Evolutionary conservation across 2,888 invertebrate species (phyloP).

Genomic region (Tigriopus californicus): DNA sequence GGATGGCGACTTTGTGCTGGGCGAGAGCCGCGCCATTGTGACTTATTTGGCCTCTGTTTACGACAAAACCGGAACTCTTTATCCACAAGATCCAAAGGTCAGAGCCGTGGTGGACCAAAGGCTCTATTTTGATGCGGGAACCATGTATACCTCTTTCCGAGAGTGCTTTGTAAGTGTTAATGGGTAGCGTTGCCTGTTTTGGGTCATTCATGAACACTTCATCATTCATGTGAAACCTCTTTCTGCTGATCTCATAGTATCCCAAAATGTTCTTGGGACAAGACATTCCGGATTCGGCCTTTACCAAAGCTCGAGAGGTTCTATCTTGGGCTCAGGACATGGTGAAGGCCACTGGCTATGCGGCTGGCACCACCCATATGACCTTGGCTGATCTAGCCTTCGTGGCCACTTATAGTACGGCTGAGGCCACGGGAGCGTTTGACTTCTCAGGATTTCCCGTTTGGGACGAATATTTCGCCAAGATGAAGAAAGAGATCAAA

Average conservation of each 20-base stretch:
- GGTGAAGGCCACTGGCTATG: conserved; percentile 2
- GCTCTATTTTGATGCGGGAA: conserved; percentile 55
- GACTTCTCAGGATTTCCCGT: neutral
- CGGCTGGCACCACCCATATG: conserved; percentile 15
- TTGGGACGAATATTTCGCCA: too few relatives aligned
- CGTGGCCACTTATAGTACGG: conserved; percentile 15
- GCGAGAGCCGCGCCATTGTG: conserved; percentile 9
- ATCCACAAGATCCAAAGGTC: conserved; percentile 35
- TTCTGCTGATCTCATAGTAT: too few relatives aligned
- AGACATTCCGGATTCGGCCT: too few relatives aligned
- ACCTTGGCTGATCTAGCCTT: conserved; percentile 18
- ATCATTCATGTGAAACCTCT: too few relatives aligned
- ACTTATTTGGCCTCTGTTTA: conserved; percentile 5
- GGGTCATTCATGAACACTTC: too few relatives aligned
- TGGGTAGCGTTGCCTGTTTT: neutral
- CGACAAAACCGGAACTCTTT: conserved; percentile 7
- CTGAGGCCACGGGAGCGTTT: conserved; percentile 8
- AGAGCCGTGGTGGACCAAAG: conserved; percentile 59
- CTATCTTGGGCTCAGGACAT: neutral
- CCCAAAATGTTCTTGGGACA: too few relatives aligned
- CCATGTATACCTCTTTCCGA: conserved; percentile 36
- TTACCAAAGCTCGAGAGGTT: neutral
- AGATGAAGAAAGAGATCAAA: too few relatives aligned
- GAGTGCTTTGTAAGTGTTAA: conserved; percentile 1
- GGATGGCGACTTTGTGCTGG: conserved; percentile 11